phyloP scores from a whole-genome alignment of 2,113 vertebrate genomes.

The Ellobius talpinus region DNA sequence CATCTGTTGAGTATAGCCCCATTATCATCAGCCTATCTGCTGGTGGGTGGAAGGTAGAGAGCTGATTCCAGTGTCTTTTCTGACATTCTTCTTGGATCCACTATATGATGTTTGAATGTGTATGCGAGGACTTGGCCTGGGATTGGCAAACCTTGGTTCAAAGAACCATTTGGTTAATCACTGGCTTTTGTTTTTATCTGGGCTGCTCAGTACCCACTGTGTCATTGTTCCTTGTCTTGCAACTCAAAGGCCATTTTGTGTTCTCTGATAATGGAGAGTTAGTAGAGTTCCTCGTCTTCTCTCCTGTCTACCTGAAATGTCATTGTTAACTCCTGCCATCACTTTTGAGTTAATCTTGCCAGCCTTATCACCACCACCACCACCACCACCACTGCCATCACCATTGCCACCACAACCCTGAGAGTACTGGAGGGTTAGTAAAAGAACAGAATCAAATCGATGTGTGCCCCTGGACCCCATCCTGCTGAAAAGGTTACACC shows the following conservation, averaged over 20 bases:
- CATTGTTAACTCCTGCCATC: neutral
- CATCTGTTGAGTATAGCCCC: neutral
- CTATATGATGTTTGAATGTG: neutral
- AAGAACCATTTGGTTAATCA: neutral
- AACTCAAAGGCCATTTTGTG: neutral
- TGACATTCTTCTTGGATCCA: neutral
- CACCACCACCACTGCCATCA: neutral
- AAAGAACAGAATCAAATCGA: neutral
- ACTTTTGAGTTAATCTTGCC: slow-evolving; percentile 33
- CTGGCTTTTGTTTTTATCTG: neutral
- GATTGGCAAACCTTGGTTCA: neutral
- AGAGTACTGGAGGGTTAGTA: neutral
- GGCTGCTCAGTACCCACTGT: neutral
- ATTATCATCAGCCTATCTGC: neutral
- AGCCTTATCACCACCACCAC: neutral
- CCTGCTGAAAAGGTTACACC: neutral
- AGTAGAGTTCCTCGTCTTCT: neutral
- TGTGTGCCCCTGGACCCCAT: neutral
- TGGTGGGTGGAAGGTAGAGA: neutral
- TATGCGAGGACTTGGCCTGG: neutral
- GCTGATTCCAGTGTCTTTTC: neutral
- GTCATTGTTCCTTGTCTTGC: neutral
- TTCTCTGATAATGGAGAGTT: neutral
- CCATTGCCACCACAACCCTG: neutral
- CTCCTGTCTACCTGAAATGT: neutral